Evolutionary conservation across 2,797 vertebrate species (phyloP), one percentile per base, ranked within the genome.

Genomic region (Lepus townsendii): DNA sequence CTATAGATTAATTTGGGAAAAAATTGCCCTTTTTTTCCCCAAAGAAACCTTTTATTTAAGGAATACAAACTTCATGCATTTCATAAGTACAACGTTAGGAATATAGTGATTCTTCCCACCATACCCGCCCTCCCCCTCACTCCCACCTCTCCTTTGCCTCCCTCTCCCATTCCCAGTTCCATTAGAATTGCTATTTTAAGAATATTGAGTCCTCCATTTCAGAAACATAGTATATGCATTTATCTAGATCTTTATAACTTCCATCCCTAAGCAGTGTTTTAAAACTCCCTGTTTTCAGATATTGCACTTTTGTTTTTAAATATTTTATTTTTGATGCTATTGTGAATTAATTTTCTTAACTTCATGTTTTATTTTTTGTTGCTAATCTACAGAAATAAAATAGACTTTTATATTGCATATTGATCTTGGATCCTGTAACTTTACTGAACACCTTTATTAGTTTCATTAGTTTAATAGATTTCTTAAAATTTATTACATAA

Each of bases 381-480:
- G 30, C 27, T 72, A 78, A 47, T 71, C 22, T 54, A 4, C 27
- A 32, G 16, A 76, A 93, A 27, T 68, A 83, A 94, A 78, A 42
- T 42, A 57, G 63, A 32, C 42, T 57, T 68, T 75, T 80, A 57
- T 20, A 57, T 57, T 68, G 13, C 32, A 27, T 52, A 20, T 69
- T 71, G 35, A 88, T 24, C 27, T 63, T 63, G 24, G 32, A 82
- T 52, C 19, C 50, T 60, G 7, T 80, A 57, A 79, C 30, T 47
- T 66, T 66, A 66, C 57, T 73, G 63, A 85, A 22, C 16, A n/a
- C 12, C 5, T 35, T 73, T 42, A 32, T 86, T 75, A 50, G 20
- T 52, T 68, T 35, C n/a, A 60, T 32, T 83, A 66, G 26, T 38
- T 94, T 54, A 83, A 68, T 88, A 30, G 87, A 89, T 69, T 22